Conservation (phyloP, 37 sponge, comb jelly and placozoan species). For the Hormiphora californensis region DNA sequence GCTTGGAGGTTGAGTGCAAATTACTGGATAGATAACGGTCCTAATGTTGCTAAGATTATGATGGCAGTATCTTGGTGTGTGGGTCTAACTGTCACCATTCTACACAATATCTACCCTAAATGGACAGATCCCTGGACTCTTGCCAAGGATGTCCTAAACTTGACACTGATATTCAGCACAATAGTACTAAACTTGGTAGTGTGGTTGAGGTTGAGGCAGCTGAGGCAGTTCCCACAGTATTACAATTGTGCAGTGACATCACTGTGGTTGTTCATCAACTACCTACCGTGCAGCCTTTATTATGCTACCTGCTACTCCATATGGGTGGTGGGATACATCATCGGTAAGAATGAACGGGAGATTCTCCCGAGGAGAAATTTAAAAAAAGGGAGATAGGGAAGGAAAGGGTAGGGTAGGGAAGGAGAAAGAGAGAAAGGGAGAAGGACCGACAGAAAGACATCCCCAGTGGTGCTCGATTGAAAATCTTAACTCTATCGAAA, state of each 20-base stretch:
- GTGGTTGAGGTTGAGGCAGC: not conserved
- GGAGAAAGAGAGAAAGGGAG: no score
- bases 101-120: constrained; percentile 10
- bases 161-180: not conserved
- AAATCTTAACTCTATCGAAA: no score
- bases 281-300: not conserved
- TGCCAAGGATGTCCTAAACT: constrained; percentile 3
- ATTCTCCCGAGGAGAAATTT: no score
- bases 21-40: not conserved
- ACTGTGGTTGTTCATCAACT: constrained; percentile 34
- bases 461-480: no score
- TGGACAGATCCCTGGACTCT: not conserved
- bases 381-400: no score
- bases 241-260: no score
- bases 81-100: not conserved
- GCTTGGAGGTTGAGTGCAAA: not conserved
- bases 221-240: no score
- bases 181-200: not conserved
- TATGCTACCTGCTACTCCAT: constrained; percentile 26
- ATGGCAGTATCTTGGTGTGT: not conserved
- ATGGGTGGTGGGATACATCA: no score
- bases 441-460: no score
- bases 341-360: no score
- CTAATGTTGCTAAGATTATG: not conserved
- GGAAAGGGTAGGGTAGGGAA: no score